Base-by-base conservation (phyloP, 2,888 invertebrate genomes). In the Terebella lapidaria region DNA sequence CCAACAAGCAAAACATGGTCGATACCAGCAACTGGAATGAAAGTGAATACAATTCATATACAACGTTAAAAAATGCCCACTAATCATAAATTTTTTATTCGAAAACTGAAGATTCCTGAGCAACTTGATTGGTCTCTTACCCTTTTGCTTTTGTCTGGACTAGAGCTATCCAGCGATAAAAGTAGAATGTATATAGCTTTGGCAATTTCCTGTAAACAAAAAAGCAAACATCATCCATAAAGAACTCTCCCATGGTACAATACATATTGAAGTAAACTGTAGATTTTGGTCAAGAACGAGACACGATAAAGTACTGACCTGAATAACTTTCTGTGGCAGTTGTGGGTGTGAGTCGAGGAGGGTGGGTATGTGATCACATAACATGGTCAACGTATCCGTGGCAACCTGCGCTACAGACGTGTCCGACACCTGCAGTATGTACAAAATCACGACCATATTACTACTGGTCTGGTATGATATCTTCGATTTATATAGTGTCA, bases 1-100 rank as follows among this genome's bases (percentile, higher is more conserved):
- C 94, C 0, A 93, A 92, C 63, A 96, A 84, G 76, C 93, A 92
- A 59, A 94, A 86, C 72, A 95, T 85, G 69, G 94, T 84, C 0
- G 92, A 89, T 29, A 90, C 88, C 18, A 90, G 86, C 58, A 92
- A 81, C 60, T 90, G 86, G 72, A 56, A 57, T 25, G 45, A 26
- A 58, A 35, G n/a, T 35, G 42, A 15, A 52, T 30, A 57, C 4
- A 5, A 51, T 18, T 20, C 4, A 35, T 10, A n/a, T n/a, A n/a
- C n/a, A n/a, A n/a, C n/a, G n/a, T n/a, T n/a, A n/a, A n/a, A n/a
- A n/a, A n/a, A n/a, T n/a, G n/a, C n/a, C n/a, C 42, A 35, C 42
- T n/a, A 35, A 35, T 10, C n/a, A n/a, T 4, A 55, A 35, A 5
- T 35, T 35, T 55, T 35, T 55, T 4, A 35, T 35, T 4, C 5